Evolutionary conservation across 1,140 invertebrate genomes (phyloP).

Genomic region (Lutraria rhynchaena): DNA sequence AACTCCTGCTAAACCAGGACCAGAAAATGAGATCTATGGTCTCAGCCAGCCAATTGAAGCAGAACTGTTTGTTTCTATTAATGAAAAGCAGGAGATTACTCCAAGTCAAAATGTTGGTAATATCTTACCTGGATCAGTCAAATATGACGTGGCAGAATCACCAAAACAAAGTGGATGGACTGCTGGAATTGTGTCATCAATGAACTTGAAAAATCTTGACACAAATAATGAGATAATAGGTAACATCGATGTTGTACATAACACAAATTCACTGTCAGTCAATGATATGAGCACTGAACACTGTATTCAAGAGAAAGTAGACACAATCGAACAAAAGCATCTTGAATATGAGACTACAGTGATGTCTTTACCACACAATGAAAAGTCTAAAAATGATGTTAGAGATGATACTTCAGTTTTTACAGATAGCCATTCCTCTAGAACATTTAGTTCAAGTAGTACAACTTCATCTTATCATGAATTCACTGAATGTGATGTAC

Average conservation of each 20-base stretch:
- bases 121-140: constrained; percentile 50
- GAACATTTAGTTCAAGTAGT: constrained; percentile 55
- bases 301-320: neutral
- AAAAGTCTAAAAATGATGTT: neutral
- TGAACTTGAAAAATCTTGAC: constrained; percentile 8
- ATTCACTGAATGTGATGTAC: constrained; percentile 54
- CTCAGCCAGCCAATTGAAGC: constrained; percentile 39
- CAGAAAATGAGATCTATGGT: neutral
- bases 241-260: constrained; percentile 39
- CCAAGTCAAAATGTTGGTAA: neutral
- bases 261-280: neutral
- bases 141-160: constrained; percentile 31
- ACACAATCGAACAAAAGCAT: too few relatives aligned
- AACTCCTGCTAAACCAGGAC: neutral
- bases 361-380: neutral
- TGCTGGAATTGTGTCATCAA: constrained; percentile 44
- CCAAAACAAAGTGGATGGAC: constrained; percentile 31
- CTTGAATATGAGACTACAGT: neutral
- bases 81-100: constrained; percentile 19
- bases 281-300: neutral
- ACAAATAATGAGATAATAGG: constrained; percentile 19
- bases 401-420: neutral
- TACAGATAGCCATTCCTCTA: constrained; percentile 3
- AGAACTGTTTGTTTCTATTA: constrained; percentile 55
- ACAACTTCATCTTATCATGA: constrained; percentile 45